Conservation (phyloP, 1,140 invertebrate genomes). For the Pantala flavescens region DNA sequence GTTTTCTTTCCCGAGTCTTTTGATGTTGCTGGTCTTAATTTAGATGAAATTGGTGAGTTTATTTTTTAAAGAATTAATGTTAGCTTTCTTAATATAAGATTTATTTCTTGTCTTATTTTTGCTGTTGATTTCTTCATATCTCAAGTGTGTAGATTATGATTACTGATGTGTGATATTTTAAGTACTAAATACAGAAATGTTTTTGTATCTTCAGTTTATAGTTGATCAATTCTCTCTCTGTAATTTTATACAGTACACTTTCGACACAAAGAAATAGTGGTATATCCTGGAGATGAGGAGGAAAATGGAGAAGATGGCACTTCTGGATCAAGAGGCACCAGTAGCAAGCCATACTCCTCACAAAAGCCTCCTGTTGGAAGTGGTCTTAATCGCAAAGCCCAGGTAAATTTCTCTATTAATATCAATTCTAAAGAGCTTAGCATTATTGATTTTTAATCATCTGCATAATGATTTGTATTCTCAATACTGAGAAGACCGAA, state of each 20-base stretch:
- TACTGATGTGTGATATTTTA: neutral
- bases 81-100: too few relatives aligned
- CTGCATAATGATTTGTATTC: too few relatives aligned
- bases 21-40: constrained; percentile 77
- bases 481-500: too few relatives aligned
- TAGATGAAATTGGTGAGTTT: constrained; percentile 68
- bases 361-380: constrained; percentile 66
- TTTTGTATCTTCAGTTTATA: constrained; percentile 11
- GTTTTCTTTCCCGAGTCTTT: constrained; percentile 79
- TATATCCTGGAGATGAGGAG: constrained; percentile 50
- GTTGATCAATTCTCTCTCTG: neutral
- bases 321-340: neutral
- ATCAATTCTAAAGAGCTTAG: too few relatives aligned
- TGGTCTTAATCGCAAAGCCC: constrained; percentile 83
- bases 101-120: too few relatives aligned
- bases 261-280: constrained; percentile 48
- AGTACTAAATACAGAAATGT: constrained; percentile 5
- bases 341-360: constrained; percentile 42
- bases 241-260: constrained; percentile 42
- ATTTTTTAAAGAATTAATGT: neutral
- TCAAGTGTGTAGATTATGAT: neutral
- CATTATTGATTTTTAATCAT: too few relatives aligned
- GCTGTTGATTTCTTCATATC: neutral
- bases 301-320: neutral
- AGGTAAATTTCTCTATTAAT: constrained; percentile 35